These are phyloP conservation scores for Carassius gibelio DNA, from an alignment of 2,113 vertebrate genomes.

Conservation along the genomic window DNA sequence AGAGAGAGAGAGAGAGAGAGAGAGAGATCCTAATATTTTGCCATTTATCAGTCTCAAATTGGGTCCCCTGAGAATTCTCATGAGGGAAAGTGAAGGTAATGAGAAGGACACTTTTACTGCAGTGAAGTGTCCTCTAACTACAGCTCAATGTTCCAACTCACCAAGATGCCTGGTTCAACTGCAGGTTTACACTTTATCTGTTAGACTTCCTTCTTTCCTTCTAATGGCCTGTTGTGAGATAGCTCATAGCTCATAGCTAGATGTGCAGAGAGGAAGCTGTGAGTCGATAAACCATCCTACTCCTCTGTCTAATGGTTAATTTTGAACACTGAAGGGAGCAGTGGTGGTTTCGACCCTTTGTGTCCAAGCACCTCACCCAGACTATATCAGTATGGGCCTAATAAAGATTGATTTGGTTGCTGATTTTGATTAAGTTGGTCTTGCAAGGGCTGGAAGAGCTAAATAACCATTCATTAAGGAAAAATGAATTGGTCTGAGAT, in stretches of 20 bases:
- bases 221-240: slow-evolving; percentile 59
- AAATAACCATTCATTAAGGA: not conserved
- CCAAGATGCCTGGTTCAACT: not conserved
- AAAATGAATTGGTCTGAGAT: not conserved
- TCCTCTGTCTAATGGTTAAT: slow-evolving; percentile 28
- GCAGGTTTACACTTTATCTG: slow-evolving; percentile 18
- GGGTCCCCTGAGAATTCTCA: slow-evolving; percentile 41
- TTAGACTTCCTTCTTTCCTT: slow-evolving; percentile 37
- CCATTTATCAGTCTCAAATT: slow-evolving; percentile 51
- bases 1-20: not conserved
- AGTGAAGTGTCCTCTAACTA: slow-evolving; percentile 49
- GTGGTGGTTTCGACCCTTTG: not conserved
- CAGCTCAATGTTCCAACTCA: slow-evolving; percentile 46
- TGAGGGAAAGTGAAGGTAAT: slow-evolving; percentile 41
- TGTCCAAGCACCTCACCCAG: not conserved
- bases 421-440: not conserved
- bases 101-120: slow-evolving; percentile 39
- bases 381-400: not conserved
- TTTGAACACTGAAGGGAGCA: slow-evolving; percentile 3
- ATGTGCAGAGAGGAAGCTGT: not conserved
- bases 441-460: not conserved
- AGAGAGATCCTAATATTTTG: slow-evolving; percentile 45
- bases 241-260: slow-evolving; percentile 55
- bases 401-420: not conserved
- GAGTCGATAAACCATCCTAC: slow-evolving; percentile 39